Base-by-base conservation (phyloP, 2,113 vertebrate species). In the Oryzias curvinotus region DNA sequence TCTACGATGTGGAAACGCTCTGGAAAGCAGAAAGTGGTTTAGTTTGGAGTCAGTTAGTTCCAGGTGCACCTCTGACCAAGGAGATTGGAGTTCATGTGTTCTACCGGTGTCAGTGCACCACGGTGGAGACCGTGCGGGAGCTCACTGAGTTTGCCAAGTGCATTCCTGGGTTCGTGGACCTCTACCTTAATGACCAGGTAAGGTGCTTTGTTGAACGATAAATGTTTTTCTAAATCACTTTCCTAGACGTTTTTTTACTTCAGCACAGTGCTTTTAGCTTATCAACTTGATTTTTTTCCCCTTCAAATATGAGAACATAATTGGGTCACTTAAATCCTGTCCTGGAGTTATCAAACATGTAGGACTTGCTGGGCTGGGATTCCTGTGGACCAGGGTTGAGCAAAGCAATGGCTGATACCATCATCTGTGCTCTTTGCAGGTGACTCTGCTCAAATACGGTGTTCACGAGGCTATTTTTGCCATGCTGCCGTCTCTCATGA, bases 401-500 rank as follows among this genome's bases (percentile, higher is more conserved):
- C 8, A n/a, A 18, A 42, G 19, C 19, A 47, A 23, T 50, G 30
- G 52, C 46, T 13, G 23, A 18, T 42, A 25, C 17, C 49, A 44
- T 7, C 51, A 10, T 43, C 2, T 63, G 19, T 56, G 51, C 18
- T 63, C 54, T 36, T 75, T 48, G 43, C 75, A 92, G 91, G 96
- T 99, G 88, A 98, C 97, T 52, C 90, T 98, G 55, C 92, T 98
- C 65, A 98, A 99, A 84, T 99, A 98, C 0, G 97, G 97, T 0
- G 97, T 99, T 30, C 95, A 99, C 0, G 97, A 99, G 83, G 95
- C 96, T 84, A 99, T 99, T 90, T 99, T 99, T 0, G 94, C 96
- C 77, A 98, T 99, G 97, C 89, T 98, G 75, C 96, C 97, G 72
- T 98, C 97, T 5, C 94, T 98, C 26, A 96, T 98, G 95, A 98